phyloP scores from a whole-genome alignment of 1,140 invertebrate species.

The Plodia interpunctella region DNA sequence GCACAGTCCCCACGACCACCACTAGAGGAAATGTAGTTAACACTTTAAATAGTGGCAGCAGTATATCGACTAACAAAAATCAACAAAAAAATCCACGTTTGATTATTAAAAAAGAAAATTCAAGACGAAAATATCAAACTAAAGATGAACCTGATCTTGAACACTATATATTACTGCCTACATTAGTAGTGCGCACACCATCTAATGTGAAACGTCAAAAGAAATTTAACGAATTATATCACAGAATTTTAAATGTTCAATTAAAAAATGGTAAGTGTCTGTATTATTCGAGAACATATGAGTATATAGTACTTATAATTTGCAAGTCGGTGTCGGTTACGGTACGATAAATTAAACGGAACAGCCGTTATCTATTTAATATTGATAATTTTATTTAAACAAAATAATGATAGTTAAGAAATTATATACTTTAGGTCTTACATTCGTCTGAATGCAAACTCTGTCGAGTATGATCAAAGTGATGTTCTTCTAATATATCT shows the following conservation, averaged over 20 bases:
- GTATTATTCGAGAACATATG: background rate
- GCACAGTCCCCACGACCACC: background rate
- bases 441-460: too few species aligned
- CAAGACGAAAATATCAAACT: conserved; percentile 35
- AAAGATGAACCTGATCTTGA: conserved; percentile 56
- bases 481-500: too few species aligned
- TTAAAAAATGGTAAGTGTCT: conserved; percentile 39
- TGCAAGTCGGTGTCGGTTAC: too few species aligned
- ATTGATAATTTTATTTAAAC: too few species aligned
- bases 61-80: conserved; percentile 29
- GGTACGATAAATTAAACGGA: too few species aligned
- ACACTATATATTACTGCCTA: conserved; percentile 62
- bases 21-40: conserved; percentile 13
- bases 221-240: conserved; percentile 67
- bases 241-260: conserved; percentile 55
- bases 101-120: conserved; percentile 53
- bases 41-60: conserved; percentile 40
- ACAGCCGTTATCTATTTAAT: too few species aligned
- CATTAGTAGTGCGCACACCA: conserved; percentile 64
- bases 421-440: too few species aligned
- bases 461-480: too few species aligned
- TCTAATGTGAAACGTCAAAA: conserved; percentile 67
- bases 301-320: too few species aligned
- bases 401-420: too few species aligned
- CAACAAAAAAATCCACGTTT: conserved; percentile 41